Evolutionary conservation across 2,888 invertebrate species (phyloP).

Genomic region (Amiota communis): DNA sequence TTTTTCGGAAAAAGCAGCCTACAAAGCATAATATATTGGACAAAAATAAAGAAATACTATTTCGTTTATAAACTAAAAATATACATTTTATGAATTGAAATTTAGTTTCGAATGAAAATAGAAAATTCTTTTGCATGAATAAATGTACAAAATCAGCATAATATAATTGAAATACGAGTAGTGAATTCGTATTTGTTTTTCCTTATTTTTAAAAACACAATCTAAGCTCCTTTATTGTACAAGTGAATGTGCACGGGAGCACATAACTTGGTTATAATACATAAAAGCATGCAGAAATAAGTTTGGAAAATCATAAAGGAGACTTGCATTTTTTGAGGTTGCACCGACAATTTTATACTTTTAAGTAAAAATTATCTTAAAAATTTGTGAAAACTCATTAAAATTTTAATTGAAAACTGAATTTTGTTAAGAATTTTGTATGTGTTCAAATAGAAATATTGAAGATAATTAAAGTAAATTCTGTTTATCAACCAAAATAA

Average conservation of each 20-base stretch:
- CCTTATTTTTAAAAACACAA: conserved; percentile 35
- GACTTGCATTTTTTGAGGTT: too few relatives aligned
- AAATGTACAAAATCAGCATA: conserved; percentile 67
- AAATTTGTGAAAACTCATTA: too few relatives aligned
- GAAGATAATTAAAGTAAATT: too few relatives aligned
- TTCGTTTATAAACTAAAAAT: conserved; percentile 22
- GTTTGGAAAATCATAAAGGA: background rate
- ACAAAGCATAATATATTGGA: background rate
- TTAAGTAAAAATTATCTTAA: too few relatives aligned
- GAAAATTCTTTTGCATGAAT: conserved; percentile 53
- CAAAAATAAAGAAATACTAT: conserved; percentile 14
- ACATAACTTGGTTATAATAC: background rate
- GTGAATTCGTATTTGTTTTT: too few relatives aligned
- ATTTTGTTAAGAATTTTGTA: too few relatives aligned
- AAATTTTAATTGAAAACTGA: too few relatives aligned
- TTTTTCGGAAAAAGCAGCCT: background rate
- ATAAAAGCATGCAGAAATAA: background rate
- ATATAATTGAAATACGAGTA: conserved; percentile 59
- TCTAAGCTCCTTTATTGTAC: background rate
- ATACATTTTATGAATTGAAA: conserved; percentile 45
- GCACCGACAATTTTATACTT: too few relatives aligned
- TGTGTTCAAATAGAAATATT: too few relatives aligned
- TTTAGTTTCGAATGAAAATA: conserved; percentile 51
- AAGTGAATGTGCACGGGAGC: background rate
- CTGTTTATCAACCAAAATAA: too few relatives aligned